phyloP scores from a whole-genome alignment of 2,113 vertebrate genomes.

The Oenanthe melanoleuca region DNA sequence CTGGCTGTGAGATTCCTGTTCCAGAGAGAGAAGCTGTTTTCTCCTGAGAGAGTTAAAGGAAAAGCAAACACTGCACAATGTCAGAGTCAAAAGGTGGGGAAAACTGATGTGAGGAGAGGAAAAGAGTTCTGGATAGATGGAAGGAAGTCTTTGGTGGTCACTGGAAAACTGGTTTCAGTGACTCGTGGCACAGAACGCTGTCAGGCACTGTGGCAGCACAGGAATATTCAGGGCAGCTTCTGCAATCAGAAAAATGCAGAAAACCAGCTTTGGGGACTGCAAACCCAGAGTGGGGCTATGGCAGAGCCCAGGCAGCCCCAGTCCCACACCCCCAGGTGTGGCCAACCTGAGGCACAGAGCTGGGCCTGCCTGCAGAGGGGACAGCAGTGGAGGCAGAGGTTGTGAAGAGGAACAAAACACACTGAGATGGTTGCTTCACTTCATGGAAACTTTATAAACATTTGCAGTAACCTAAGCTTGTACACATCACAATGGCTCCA shows the following conservation, averaged over 20 bases:
- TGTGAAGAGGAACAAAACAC: neutral
- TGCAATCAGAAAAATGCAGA: neutral
- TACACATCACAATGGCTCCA: neutral
- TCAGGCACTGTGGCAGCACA: neutral
- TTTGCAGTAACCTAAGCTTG: neutral
- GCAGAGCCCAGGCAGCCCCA: neutral
- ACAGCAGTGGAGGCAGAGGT: fast-evolving
- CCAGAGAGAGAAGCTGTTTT: neutral
- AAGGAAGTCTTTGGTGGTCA: neutral
- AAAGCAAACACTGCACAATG: neutral
- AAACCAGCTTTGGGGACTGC: neutral
- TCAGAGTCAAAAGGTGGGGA: neutral
- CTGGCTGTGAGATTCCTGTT: fast-evolving
- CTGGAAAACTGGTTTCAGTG: neutral
- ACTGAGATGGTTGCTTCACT: neutral
- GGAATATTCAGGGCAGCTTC: neutral
- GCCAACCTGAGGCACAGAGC: fast-evolving
- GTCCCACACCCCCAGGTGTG: too few species aligned
- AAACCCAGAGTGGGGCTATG: neutral
- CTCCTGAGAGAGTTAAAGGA: neutral
- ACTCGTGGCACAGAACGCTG: fast-evolving
- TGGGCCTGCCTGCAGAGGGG: neutral
- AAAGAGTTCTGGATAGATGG: neutral
- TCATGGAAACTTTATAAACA: conserved; percentile 40
- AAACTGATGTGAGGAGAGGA: neutral